These are phyloP conservation scores for Atta cephalotes DNA, from an alignment of 1,140 invertebrate species.

Conservation along the genomic window DNA sequence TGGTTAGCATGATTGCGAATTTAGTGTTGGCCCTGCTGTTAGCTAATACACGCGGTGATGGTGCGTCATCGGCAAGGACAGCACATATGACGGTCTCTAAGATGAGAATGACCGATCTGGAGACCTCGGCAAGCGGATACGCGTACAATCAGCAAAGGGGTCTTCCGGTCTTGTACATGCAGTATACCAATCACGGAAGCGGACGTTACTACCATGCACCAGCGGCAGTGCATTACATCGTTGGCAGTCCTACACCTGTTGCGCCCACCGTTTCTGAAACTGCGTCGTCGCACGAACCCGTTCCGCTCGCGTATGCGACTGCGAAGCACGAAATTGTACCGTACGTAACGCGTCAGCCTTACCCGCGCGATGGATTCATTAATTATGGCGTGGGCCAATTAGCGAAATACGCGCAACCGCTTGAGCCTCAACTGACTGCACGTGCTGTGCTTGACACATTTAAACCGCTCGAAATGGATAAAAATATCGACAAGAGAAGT, in stretches of 20 bases:
- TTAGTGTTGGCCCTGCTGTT: conserved; percentile 23
- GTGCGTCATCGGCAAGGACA: conserved; percentile 34
- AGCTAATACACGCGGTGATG: neutral
- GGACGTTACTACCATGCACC: conserved; percentile 74
- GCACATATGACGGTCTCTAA: conserved; percentile 79
- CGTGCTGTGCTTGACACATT: conserved; percentile 23
- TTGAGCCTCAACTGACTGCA: neutral
- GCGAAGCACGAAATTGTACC: conserved; percentile 29
- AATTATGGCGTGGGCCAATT: conserved; percentile 57
- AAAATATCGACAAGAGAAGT: neutral
- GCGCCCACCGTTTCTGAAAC: conserved; percentile 65
- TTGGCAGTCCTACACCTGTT: conserved; percentile 75
- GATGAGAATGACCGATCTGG: conserved; percentile 81
- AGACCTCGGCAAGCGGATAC: conserved; percentile 81
- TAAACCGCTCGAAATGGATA: neutral
- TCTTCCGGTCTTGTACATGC: conserved; percentile 80
- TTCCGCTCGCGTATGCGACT: conserved; percentile 58
- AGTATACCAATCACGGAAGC: conserved; percentile 81
- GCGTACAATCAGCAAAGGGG: conserved; percentile 80
- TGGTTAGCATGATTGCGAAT: conserved; percentile 36
- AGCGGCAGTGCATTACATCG: conserved; percentile 74
- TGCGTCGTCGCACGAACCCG: conserved; percentile 53
- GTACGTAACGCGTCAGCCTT: conserved; percentile 45
- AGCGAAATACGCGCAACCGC: conserved; percentile 20
- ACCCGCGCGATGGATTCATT: conserved; percentile 43